Conservation (phyloP, 2,888 invertebrate genomes). For the Caenorhabditis sp. region DNA sequence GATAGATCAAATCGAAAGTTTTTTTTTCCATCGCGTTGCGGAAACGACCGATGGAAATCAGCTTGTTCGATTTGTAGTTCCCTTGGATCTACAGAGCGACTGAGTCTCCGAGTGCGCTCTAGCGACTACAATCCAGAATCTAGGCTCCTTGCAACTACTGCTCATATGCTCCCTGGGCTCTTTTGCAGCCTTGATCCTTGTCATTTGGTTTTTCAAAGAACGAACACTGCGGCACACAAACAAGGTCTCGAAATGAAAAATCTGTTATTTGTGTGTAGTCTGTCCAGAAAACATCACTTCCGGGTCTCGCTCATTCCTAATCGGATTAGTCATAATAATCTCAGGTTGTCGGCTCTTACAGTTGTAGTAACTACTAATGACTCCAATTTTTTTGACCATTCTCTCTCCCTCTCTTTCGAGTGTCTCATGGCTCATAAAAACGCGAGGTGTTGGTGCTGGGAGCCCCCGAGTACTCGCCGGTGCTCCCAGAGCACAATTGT, state of each 20-base stretch:
- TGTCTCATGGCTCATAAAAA: slow-evolving; percentile 3
- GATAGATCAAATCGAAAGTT: slow-evolving; percentile 41
- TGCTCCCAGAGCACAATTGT: slow-evolving; percentile 40
- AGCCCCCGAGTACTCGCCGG: neutral
- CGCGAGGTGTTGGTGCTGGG: slow-evolving; percentile 7
- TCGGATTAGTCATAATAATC: neutral
- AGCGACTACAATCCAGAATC: too few relatives aligned
- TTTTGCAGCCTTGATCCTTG: too few relatives aligned
- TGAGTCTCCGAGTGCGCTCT: too few relatives aligned
- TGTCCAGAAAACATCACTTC: neutral
- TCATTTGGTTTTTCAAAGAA: too few relatives aligned
- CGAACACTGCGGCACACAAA: too few relatives aligned
- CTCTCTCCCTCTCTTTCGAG: neutral
- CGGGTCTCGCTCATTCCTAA: neutral
- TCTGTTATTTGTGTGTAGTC: slow-evolving; percentile 3
- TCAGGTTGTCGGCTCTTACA: neutral
- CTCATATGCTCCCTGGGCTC: too few relatives aligned
- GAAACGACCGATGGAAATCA: too few relatives aligned
- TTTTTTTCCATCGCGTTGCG: neutral
- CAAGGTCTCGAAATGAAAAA: neutral
- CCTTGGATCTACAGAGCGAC: too few relatives aligned
- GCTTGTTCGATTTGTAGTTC: too few relatives aligned
- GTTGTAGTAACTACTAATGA: neutral
- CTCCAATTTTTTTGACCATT: neutral
- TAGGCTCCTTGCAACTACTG: too few relatives aligned